Evolutionary conservation across 2,888 invertebrate species (phyloP).

Genomic region (Scaptomyza cyrtandrae): DNA sequence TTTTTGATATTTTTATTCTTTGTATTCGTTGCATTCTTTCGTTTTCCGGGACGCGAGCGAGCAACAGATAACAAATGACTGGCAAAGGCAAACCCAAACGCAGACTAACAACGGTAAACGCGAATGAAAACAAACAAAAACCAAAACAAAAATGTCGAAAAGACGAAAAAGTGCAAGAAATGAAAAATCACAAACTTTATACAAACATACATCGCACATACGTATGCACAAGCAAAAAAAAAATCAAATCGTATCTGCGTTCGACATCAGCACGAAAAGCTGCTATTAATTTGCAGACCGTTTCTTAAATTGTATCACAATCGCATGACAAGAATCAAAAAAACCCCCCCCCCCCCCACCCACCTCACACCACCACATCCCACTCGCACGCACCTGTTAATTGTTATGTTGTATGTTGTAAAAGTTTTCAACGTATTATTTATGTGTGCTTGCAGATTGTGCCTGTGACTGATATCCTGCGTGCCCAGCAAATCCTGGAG

Average conservation of each 20-base stretch:
- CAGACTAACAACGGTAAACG: slow-evolving; percentile 64
- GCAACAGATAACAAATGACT: slow-evolving; percentile 65
- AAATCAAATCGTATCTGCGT: slow-evolving; percentile 14
- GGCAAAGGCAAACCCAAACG: slow-evolving; percentile 59
- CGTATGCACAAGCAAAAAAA: slow-evolving; percentile 1
- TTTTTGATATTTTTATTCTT: background rate
- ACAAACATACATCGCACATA: too few species aligned
- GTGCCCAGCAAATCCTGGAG: slow-evolving; percentile 80
- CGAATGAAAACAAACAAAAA: slow-evolving; percentile 1
- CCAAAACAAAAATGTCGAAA: too few species aligned
- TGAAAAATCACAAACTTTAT: slow-evolving; percentile 4
- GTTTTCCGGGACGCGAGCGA: slow-evolving; percentile 19
- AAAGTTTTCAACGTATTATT: slow-evolving; percentile 29
- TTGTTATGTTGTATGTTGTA: slow-evolving; percentile 6
- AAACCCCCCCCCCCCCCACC: too few species aligned
- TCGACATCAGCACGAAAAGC: slow-evolving; percentile 58
- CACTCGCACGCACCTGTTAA: background rate
- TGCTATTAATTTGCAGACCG: slow-evolving; percentile 66
- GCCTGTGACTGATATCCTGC: slow-evolving; percentile 82
- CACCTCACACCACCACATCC: too few species aligned
- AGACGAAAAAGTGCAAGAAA: slow-evolving; percentile 4
- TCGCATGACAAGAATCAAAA: slow-evolving; percentile 22
- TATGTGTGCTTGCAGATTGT: slow-evolving; percentile 77
- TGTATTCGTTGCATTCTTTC: slow-evolving; percentile 1
- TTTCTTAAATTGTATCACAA: slow-evolving; percentile 52